Conservation (phyloP, 2,888 invertebrate genomes). For the Caenorhabditis becei region DNA sequence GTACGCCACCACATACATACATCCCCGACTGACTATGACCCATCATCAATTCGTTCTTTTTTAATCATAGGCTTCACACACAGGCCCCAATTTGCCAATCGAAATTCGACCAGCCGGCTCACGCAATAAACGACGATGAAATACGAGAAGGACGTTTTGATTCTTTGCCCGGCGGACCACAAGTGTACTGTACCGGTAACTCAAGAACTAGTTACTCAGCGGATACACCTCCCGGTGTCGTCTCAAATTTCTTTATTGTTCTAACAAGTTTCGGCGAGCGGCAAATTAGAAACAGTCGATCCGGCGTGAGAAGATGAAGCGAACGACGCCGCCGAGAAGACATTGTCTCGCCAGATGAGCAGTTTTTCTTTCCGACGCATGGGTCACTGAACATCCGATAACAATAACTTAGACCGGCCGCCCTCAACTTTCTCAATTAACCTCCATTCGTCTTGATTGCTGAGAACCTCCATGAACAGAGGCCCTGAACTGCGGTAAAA, state of each 20-base stretch:
- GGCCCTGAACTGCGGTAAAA: conserved; percentile 39
- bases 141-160: conserved; percentile 24
- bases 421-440: conserved; percentile 60
- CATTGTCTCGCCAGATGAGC: conserved; percentile 48
- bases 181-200: conserved; percentile 14
- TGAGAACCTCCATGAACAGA: conserved; percentile 38
- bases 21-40: conserved; percentile 43
- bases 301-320: conserved; percentile 36
- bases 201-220: conserved; percentile 3
- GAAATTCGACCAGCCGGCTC: conserved; percentile 51
- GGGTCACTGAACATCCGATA: conserved; percentile 53
- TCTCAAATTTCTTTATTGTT: conserved; percentile 55
- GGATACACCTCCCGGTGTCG: conserved; percentile 24
- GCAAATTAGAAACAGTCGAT: conserved; percentile 56
- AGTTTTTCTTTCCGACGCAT: conserved; percentile 51
- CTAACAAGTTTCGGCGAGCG: conserved; percentile 50
- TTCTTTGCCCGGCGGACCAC: not conserved
- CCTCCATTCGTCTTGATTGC: conserved; percentile 47
- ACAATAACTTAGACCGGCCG: conserved; percentile 47
- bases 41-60: conserved; percentile 55
- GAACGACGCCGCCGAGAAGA: conserved; percentile 42
- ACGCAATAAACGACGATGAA: conserved; percentile 54
- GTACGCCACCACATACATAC: conserved; percentile 46
- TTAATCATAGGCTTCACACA: conserved; percentile 52
- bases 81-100: conserved; percentile 26